Percentiles rank a stretch among this genome's conserved stretches.
phyloP scores from a whole-genome alignment of 2,797 vertebrate species.

The Paratrypauchen microcephalus region DNA sequence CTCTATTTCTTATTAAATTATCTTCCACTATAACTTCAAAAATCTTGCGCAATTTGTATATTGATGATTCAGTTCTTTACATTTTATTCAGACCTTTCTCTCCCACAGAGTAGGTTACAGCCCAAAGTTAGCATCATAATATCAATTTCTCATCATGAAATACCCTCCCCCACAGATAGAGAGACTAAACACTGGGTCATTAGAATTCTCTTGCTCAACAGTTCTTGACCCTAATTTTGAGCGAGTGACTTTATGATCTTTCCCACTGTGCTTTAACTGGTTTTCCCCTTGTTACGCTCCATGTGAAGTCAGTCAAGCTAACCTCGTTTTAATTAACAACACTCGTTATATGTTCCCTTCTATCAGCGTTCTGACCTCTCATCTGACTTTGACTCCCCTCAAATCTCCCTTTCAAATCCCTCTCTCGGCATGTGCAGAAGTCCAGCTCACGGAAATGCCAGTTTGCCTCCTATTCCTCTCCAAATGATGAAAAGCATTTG shows the following conservation, averaged over 20 bases:
- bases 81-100: neutral
- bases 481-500: constrained; percentile 26
- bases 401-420: constrained; percentile 2
- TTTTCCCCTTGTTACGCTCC: constrained; percentile 39
- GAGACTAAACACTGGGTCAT: neutral
- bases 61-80: neutral
- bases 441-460: constrained; percentile 42
- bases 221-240: constrained; percentile 11
- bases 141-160: neutral
- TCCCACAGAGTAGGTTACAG: too few species aligned
- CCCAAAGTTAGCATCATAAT: too few species aligned
- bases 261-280: constrained; percentile 28
- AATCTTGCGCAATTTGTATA: neutral
- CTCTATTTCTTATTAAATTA: neutral
- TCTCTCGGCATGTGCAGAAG: constrained; percentile 55
- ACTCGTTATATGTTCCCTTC: constrained; percentile 29
- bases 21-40: neutral
- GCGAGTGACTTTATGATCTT: constrained; percentile 10
- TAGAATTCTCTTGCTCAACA: neutral
- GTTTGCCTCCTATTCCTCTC: constrained; percentile 27
- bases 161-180: neutral
- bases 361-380: constrained; percentile 24
- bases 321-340: constrained; percentile 48
- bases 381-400: constrained; percentile 3
- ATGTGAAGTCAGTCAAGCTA: constrained; percentile 43